phyloP scores from a whole-genome alignment of 2,113 vertebrate species.

The Rhinoptilus africanus region DNA sequence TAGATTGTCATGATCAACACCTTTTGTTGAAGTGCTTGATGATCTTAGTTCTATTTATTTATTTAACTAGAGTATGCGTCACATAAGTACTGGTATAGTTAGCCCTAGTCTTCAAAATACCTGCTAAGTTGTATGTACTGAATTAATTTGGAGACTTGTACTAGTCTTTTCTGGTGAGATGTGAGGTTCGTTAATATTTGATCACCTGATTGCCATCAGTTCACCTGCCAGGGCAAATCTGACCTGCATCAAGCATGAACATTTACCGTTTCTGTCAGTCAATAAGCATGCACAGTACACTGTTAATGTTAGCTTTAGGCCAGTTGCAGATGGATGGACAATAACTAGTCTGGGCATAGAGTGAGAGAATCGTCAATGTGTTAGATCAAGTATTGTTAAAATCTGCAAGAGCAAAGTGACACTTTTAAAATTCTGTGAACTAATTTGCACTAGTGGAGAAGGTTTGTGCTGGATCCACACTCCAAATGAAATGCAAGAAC shows the following conservation, averaged over 20 bases:
- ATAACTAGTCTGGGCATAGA: neutral
- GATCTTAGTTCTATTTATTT: neutral
- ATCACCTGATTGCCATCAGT: neutral
- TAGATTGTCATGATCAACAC: neutral
- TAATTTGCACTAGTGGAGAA: neutral
- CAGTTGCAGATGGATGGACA: neutral
- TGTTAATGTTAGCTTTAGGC: neutral
- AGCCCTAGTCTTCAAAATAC: neutral
- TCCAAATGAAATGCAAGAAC: neutral
- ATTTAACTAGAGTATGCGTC: neutral
- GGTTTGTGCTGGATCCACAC: neutral
- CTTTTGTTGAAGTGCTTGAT: neutral
- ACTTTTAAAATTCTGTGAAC: neutral
- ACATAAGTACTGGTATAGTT: neutral
- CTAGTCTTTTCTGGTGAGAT: neutral
- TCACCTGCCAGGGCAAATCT: neutral
- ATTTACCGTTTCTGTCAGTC: neutral
- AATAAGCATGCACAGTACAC: neutral
- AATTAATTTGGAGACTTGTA: neutral
- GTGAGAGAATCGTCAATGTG: neutral
- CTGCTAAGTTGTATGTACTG: neutral
- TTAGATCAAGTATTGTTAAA: neutral
- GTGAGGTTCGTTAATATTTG: neutral
- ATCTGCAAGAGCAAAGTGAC: neutral
- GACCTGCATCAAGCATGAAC: neutral